Evolutionary conservation across 2,797 vertebrate species (phyloP).

Genomic region (Choloepus didactylus): DNA sequence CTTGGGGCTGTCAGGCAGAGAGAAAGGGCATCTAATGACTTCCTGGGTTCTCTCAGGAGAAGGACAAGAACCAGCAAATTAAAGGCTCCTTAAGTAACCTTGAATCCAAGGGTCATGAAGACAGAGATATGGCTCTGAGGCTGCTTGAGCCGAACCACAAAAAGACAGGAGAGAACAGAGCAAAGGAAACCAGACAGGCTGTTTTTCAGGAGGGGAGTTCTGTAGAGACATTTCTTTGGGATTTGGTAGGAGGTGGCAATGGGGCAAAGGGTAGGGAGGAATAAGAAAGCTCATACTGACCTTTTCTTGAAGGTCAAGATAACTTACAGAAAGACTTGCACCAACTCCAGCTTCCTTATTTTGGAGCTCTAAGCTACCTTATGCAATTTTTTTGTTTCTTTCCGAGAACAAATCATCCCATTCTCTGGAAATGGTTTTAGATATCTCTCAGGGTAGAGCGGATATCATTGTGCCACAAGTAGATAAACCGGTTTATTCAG

Average conservation of each 20-base stretch:
- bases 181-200: neutral
- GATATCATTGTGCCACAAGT: neutral
- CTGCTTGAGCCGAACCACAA: neutral
- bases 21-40: constrained; percentile 34
- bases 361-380: neutral
- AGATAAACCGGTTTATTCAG: constrained; percentile 40
- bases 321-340: constrained; percentile 19
- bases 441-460: constrained; percentile 11
- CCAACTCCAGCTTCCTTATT: constrained; percentile 38
- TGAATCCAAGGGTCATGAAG: constrained; percentile 29
- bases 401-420: constrained; percentile 48
- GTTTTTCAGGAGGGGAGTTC: neutral
- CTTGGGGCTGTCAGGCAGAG: constrained; percentile 6
- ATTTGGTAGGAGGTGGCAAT: constrained; percentile 31
- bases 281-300: neutral
- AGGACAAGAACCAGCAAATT: constrained; percentile 59
- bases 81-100: neutral
- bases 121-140: neutral
- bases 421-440: constrained; percentile 11
- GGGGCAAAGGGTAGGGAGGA: neutral
- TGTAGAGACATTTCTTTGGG: constrained; percentile 29
- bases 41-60: constrained; percentile 25
- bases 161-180: neutral
- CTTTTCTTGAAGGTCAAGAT: constrained; percentile 51
- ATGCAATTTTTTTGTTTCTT: constrained; percentile 45